phyloP scores from a whole-genome alignment of 35 echinoderm and acorn worm genomes.

The Amphiura filiformis region DNA sequence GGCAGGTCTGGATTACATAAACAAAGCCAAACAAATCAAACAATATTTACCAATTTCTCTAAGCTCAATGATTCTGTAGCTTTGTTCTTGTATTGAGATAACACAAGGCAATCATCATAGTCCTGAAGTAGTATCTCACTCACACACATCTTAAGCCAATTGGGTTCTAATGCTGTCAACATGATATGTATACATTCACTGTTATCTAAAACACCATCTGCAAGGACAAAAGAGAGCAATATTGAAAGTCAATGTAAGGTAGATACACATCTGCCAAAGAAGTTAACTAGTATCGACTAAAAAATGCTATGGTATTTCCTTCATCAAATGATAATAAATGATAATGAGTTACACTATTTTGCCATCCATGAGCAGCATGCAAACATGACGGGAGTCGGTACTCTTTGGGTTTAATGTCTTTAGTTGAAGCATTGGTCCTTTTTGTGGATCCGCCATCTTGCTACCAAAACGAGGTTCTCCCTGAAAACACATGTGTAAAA shows the following conservation, averaged over 20 bases:
- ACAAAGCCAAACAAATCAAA: no score
- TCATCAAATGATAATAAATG: no score
- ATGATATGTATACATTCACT: slow-evolving; percentile 33
- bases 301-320: no score
- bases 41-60: slow-evolving; percentile 50
- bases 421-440: no score
- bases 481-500: no score
- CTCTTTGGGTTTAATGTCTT: no score
- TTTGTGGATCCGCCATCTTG: no score
- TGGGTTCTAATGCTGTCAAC: slow-evolving; percentile 36
- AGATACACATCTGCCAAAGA: background rate
- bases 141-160: slow-evolving; percentile 61
- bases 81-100: background rate
- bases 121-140: slow-evolving; percentile 24
- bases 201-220: slow-evolving; percentile 49
- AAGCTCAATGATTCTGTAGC: slow-evolving; percentile 10
- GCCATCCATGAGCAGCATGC: no score
- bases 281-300: background rate
- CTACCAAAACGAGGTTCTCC: no score
- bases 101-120: slow-evolving; percentile 15
- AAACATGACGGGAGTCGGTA: no score
- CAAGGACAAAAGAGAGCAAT: background rate
- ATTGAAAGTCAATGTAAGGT: background rate
- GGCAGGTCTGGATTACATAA: no score
- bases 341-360: no score